These are phyloP conservation scores for Bombus difficillimus DNA, from an alignment of 1,140 invertebrate genomes.

Conservation along the genomic window DNA sequence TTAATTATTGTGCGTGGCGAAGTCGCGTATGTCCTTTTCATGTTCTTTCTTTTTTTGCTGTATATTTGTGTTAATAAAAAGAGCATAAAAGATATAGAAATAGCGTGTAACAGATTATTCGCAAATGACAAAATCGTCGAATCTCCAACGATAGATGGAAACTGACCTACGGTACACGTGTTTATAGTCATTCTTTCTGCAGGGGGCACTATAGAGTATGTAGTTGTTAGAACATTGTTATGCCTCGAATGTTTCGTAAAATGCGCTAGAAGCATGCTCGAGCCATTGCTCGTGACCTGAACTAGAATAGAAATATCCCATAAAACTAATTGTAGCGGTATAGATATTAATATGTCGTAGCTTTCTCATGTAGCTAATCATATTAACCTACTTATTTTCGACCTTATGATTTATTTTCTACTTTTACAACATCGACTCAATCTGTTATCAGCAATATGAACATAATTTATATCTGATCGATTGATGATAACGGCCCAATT, in stretches of 20 bases:
- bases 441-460: neutral
- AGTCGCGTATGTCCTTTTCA: neutral
- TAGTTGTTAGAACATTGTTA: neutral
- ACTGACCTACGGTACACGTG: slow-evolving; percentile 46
- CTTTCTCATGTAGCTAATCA: neutral
- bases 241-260: slow-evolving; percentile 17
- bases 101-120: neutral
- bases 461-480: neutral
- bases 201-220: neutral
- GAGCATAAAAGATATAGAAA: neutral
- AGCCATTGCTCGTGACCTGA: too few relatives aligned
- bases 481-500: slow-evolving; percentile 6
- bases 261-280: neutral
- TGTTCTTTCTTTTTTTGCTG: neutral
- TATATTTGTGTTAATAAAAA: neutral
- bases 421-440: neutral
- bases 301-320: neutral
- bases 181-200: slow-evolving; percentile 26
- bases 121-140: neutral
- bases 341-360: neutral
- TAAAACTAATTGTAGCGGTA: slow-evolving; percentile 8
- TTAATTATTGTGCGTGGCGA: rapidly evolving
- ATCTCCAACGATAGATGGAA: slow-evolving; percentile 5
- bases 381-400: neutral
- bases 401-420: neutral